Conservation (phyloP, 2,113 vertebrate genomes). For the Eira barbara region DNA sequence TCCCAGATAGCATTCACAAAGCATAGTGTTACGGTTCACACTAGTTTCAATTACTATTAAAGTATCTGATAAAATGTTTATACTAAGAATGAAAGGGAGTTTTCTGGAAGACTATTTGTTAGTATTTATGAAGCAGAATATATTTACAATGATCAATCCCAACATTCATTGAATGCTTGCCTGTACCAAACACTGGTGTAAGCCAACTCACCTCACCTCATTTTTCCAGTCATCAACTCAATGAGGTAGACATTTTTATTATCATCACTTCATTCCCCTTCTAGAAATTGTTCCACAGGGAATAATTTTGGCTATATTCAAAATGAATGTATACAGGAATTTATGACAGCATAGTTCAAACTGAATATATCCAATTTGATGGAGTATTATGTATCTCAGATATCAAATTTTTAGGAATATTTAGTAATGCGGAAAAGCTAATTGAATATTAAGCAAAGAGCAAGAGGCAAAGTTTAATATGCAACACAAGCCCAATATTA, state of each 20-base stretch:
- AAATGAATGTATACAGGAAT: not conserved
- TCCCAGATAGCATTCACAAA: not conserved
- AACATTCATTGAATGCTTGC: not conserved
- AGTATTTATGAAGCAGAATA: not conserved
- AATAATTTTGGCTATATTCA: not conserved
- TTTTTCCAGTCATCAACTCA: not conserved
- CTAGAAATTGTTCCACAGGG: not conserved
- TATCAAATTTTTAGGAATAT: not conserved
- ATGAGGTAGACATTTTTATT: not conserved
- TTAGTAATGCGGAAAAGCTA: constrained; percentile 5
- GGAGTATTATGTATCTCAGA: not conserved
- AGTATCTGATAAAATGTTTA: not conserved
- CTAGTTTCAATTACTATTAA: constrained; percentile 10
- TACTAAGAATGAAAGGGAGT: not conserved
- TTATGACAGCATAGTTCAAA: not conserved
- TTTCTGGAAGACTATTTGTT: not conserved
- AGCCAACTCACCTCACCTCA: not conserved
- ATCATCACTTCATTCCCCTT: not conserved
- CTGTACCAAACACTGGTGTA: not conserved
- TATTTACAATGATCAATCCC: not conserved
- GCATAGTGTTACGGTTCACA: not conserved
- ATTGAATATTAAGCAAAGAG: not conserved
- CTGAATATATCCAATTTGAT: not conserved
- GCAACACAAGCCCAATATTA: not conserved
- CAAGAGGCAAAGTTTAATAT: not conserved